Conservation (phyloP, 2,888 invertebrate species). For the Invenusta paracnida region DNA sequence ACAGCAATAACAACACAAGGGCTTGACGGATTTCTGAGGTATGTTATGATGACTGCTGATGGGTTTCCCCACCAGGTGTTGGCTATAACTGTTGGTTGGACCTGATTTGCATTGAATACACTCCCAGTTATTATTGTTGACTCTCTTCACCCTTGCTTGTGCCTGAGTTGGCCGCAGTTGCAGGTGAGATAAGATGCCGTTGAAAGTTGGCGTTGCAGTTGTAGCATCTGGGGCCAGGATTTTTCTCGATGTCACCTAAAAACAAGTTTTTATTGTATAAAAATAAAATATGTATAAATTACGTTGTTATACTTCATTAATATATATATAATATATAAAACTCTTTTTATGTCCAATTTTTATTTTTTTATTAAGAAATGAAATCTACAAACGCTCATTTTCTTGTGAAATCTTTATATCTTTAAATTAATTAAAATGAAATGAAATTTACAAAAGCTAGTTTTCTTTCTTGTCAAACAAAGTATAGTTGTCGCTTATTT, state of each 20-base stretch:
- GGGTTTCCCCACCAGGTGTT: not conserved
- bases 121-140: not conserved
- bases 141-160: not conserved
- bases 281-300: no score
- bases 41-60: not conserved
- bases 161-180: not conserved
- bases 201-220: not conserved
- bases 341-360: no score
- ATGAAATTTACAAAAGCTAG: no score
- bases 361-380: no score
- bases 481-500: no score
- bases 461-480: no score
- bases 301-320: no score
- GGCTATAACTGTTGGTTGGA: not conserved
- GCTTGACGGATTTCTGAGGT: not conserved
- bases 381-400: no score
- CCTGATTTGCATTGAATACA: not conserved
- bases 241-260: not conserved
- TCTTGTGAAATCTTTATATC: no score
- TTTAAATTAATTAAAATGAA: no score
- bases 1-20: not conserved
- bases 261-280: no score
- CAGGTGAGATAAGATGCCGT: not conserved
- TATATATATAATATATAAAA: no score
- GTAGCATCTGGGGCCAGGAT: not conserved